phyloP scores from a whole-genome alignment of 2,797 vertebrate species.

The Enteromius viviparus region DNA sequence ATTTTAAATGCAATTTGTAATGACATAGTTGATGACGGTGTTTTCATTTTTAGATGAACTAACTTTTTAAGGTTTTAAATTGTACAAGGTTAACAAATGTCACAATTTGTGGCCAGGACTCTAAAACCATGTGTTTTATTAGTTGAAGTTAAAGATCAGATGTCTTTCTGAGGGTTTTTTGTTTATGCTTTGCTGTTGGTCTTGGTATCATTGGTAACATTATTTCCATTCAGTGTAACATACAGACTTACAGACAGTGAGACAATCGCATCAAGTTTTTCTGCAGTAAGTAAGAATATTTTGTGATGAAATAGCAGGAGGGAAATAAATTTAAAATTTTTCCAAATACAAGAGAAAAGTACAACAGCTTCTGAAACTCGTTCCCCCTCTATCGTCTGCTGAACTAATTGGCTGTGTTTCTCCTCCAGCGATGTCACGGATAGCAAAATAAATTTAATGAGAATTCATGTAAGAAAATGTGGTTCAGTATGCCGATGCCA shows the following conservation, averaged over 20 bases:
- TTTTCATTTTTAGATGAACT: neutral
- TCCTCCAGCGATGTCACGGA: slow-evolving; percentile 23
- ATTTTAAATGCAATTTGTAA: neutral
- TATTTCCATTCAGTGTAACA: neutral
- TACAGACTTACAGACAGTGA: neutral
- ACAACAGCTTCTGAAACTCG: slow-evolving; percentile 11
- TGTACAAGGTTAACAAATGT: neutral
- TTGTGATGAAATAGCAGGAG: slow-evolving; percentile 2
- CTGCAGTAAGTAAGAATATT: neutral
- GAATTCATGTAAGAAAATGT: slow-evolving; percentile 17
- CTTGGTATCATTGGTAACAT: slow-evolving; percentile 12
- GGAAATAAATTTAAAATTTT: neutral
- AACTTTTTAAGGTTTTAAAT: neutral
- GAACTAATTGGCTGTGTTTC: slow-evolving; percentile 32
- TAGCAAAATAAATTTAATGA: slow-evolving; percentile 29
- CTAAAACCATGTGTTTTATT: neutral
- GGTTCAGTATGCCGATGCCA: slow-evolving; percentile 10
- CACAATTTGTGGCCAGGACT: neutral
- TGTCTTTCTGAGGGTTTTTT: slow-evolving; percentile 7
- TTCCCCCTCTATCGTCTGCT: slow-evolving; percentile 16
- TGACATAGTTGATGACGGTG: neutral
- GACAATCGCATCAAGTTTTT: neutral
- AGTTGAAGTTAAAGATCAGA: slow-evolving; percentile 1
- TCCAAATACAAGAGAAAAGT: neutral
- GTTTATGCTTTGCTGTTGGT: slow-evolving; percentile 25